Conservation (phyloP, 2,797 vertebrate species). For the Stomatorhinus walkeri region DNA sequence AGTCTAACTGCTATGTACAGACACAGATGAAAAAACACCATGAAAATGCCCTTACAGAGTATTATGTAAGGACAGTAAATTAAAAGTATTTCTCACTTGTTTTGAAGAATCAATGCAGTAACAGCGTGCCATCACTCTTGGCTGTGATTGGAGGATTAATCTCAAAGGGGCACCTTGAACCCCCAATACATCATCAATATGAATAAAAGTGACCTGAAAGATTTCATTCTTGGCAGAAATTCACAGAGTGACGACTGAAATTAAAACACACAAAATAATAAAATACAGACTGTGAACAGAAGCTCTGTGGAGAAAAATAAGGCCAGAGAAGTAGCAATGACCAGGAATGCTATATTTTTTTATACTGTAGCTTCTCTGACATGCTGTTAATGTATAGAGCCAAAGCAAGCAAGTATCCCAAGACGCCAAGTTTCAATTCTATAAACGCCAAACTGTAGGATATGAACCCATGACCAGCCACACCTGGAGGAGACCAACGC, state of each 20-base stretch:
- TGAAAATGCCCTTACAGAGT: background rate
- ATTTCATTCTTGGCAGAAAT: constrained; percentile 54
- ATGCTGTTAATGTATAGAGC: background rate
- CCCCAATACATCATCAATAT: constrained; percentile 44
- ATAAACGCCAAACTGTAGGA: background rate
- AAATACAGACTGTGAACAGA: constrained; percentile 71
- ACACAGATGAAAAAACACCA: constrained; percentile 13
- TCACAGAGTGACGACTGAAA: constrained; percentile 72
- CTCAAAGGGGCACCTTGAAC: constrained; percentile 63
- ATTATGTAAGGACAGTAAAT: constrained; percentile 7
- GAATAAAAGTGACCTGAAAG: constrained; percentile 47
- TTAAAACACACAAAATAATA: constrained; percentile 69
- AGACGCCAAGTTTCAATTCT: background rate
- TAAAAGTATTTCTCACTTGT: constrained; percentile 24
- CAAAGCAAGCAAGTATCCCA: background rate
- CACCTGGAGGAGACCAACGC: background rate
- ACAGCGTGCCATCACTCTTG: constrained; percentile 31
- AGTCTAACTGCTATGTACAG: background rate
- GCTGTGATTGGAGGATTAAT: constrained; percentile 48
- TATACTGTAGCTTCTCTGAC: background rate
- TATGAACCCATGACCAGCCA: background rate
- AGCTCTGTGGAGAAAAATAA: constrained; percentile 43
- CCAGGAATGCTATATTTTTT: background rate
- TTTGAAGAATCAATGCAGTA: constrained; percentile 35
- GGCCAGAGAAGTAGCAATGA: background rate